These are phyloP conservation scores for Spongia lamella DNA, from an alignment of 37 sponge, comb jelly and placozoan genomes.

Conservation along the genomic window DNA sequence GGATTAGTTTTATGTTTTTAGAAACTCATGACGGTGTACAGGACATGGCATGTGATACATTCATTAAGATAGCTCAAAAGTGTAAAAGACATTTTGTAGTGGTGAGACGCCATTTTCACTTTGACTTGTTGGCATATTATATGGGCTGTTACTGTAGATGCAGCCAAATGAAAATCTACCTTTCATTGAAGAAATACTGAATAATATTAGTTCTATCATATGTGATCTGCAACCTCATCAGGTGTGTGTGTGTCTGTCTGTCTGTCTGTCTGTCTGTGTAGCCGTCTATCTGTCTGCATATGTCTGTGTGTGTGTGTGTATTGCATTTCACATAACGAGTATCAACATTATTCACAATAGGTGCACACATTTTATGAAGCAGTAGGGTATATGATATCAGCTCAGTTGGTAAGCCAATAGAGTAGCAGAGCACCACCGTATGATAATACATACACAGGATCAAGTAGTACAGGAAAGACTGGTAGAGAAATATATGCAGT, in stretches of 20 bases:
- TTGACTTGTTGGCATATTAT: not conserved
- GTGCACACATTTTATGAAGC: conserved; percentile 99
- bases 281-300: not conserved
- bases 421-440: not conserved
- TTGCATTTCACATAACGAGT: too few relatives aligned
- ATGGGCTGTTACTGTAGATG: conserved; percentile 18
- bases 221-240: conserved; percentile 98
- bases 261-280: conserved; percentile 32
- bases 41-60: conserved; percentile 99
- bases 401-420: conserved; percentile 77
- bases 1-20: not conserved
- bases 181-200: conserved; percentile 94
- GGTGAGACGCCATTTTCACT: conserved; percentile 29
- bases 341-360: conserved; percentile 4
- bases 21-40: conserved; percentile 99
- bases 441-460: conserved; percentile 52
- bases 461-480: conserved; percentile 76
- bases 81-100: conserved; percentile 94
- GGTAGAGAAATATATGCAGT: conserved; percentile 94
- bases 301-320: too few relatives aligned
- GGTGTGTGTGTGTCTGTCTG: conserved; percentile 51
- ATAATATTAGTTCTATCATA: conserved; percentile 89
- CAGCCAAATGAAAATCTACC: conserved; percentile 92
- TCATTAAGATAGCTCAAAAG: conserved; percentile 99
- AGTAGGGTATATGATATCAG: conserved; percentile 97